Evolutionary conservation across 2,888 invertebrate species (phyloP).

Genomic region (Volucella zonaria): DNA sequence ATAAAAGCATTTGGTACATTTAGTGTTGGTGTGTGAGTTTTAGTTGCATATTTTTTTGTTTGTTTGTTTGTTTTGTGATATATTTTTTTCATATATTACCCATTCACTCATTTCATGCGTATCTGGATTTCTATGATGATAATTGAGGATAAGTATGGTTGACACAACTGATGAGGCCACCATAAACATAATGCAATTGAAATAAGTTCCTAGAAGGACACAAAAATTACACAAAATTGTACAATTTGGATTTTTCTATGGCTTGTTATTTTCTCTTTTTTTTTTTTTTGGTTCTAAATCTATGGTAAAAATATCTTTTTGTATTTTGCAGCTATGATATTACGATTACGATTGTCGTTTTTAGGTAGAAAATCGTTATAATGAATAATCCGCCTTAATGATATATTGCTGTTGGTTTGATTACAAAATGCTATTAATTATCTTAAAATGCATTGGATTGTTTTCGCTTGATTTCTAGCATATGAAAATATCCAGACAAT

Average conservation of each 20-base stretch:
- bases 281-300: constrained; percentile 49
- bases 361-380: constrained; percentile 16
- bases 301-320: constrained; percentile 43
- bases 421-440: too few species aligned
- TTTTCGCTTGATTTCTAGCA: too few species aligned
- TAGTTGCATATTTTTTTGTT: constrained; percentile 44
- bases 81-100: constrained; percentile 86
- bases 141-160: constrained; percentile 98
- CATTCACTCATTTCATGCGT: constrained; percentile 98
- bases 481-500: too few species aligned
- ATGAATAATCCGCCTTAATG: constrained; percentile 11
- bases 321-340: constrained; percentile 50
- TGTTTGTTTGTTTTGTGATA: constrained; percentile 66
- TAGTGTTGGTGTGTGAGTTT: constrained; percentile 61
- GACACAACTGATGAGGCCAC: constrained; percentile 99
- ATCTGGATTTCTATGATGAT: constrained; percentile 98
- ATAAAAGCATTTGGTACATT: constrained; percentile 42
- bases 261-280: constrained; percentile 67
- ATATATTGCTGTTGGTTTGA: constrained; percentile 1
- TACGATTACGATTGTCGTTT: constrained; percentile 28
- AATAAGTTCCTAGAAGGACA: constrained; percentile 93
- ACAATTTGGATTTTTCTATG: constrained; percentile 73
- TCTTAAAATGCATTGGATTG: too few species aligned
- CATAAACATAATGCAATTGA: constrained; percentile 99
- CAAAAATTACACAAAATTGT: constrained; percentile 83